Conservation (phyloP, 2,888 invertebrate genomes). For the Schrankia costaestrigalis region DNA sequence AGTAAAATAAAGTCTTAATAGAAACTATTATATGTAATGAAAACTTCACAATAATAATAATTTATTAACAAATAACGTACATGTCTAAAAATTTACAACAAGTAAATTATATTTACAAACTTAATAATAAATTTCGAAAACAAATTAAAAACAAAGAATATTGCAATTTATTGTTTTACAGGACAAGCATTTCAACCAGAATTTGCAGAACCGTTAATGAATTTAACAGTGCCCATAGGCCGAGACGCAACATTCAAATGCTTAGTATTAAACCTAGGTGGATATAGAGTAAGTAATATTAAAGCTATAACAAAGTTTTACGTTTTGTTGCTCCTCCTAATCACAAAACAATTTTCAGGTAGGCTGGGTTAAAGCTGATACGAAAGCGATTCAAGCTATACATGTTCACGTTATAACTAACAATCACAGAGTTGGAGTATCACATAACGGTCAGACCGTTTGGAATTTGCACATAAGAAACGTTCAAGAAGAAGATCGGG, state of each 20-base stretch:
- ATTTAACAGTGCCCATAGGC: conserved; percentile 91
- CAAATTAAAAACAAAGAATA: no score
- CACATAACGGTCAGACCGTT: conserved; percentile 90
- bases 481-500: conserved; percentile 92
- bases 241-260: conserved; percentile 94
- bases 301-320: neutral
- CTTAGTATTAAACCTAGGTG: conserved; percentile 91
- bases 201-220: conserved; percentile 90
- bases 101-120: neutral
- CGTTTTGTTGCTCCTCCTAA: conserved; percentile 3
- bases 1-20: no score
- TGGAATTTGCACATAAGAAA: conserved; percentile 95
- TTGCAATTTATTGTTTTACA: conserved; percentile 48
- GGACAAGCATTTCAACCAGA: conserved; percentile 90
- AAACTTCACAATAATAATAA: neutral
- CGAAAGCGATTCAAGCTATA: conserved; percentile 95
- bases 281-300: conserved; percentile 87
- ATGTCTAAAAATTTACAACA: no score
- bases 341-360: conserved; percentile 80
- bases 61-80: neutral
- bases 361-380: conserved; percentile 96
- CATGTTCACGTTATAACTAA: conserved; percentile 96
- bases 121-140: neutral
- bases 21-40: no score
- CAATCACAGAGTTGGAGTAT: conserved; percentile 92